These are phyloP conservation scores for Phortica magna DNA, from an alignment of 2,888 invertebrate genomes.

Conservation along the genomic window DNA sequence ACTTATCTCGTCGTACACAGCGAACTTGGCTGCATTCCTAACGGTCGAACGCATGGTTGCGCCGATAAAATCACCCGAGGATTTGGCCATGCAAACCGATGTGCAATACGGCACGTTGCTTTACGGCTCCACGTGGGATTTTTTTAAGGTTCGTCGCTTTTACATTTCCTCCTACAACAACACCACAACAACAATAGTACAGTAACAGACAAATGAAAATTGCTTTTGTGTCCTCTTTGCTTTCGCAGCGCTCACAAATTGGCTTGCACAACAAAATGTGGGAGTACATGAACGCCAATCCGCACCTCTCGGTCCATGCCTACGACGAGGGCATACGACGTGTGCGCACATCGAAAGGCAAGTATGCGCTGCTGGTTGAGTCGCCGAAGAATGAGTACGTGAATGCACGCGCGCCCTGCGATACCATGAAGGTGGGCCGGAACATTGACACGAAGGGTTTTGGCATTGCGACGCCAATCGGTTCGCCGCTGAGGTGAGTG, in stretches of 20 bases:
- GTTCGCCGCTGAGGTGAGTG: conserved; percentile 91
- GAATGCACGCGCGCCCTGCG: conserved; percentile 93
- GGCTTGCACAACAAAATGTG: conserved; percentile 94
- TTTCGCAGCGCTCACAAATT: conserved; percentile 88
- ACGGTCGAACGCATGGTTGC: conserved; percentile 98
- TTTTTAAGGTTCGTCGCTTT: conserved; percentile 81
- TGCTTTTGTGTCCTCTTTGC: background rate
- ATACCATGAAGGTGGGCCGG: conserved; percentile 95
- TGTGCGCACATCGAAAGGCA: conserved; percentile 89
- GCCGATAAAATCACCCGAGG: conserved; percentile 94
- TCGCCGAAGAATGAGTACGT: conserved; percentile 85
- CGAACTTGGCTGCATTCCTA: conserved; percentile 97
- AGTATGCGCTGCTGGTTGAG: conserved; percentile 87
- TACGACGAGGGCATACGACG: conserved; percentile 90
- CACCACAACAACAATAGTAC: background rate
- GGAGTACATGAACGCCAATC: conserved; percentile 94
- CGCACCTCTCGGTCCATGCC: conserved; percentile 88
- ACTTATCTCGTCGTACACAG: conserved; percentile 98
- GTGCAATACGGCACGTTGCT: conserved; percentile 92
- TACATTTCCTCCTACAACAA: too few species aligned
- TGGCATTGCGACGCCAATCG: conserved; percentile 96
- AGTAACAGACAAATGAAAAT: background rate
- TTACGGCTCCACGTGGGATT: conserved; percentile 90
- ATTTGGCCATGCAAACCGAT: conserved; percentile 93
- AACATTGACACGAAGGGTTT: conserved; percentile 94